Base-by-base conservation (phyloP, 1,140 invertebrate species). In the Hylaeus anthracinus region DNA sequence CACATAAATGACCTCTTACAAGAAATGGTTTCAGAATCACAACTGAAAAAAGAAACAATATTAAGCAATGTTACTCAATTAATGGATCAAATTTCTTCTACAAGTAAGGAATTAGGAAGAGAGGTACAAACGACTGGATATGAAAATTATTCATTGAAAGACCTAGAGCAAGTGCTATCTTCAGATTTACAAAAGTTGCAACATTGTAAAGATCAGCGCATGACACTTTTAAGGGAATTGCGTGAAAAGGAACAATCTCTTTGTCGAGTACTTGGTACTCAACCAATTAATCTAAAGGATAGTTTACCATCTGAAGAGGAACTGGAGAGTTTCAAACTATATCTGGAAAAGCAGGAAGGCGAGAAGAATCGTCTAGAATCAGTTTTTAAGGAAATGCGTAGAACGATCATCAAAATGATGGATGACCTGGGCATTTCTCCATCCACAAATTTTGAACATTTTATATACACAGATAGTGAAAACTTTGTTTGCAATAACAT, bases 321-420 rank as follows among this genome's bases (percentile, higher is more conserved):
- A 67, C 81, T 96, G 37, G 91, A 94, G 9, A 92, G 92, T 72
- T 91, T 95, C 41, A 92, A 93, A 70, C 76, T 88, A 5, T 93
- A 95, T 63, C 88, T 96, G 15, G 91, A 94, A 81, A 90, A 92
- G n/a, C 88, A 95, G 66, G 94, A 95, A 82, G 88, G 84, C 2
- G 94, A 95, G 81, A 94, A 94, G 66, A 70, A 72, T 80, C 94
- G 94, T 73, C 90, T 95, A 15, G 91, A 94, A 53, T 92, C 93
- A 66, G 90, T 92, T 72, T 95, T 95, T 71, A 90, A 92, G 41
- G 92, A 94, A 60, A 90, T 93, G 55, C 94, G 95, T 87, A 88
- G 91, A 75, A 93, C 94, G 56, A 94, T 95, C 55, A 90, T 94
- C 56, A 92, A 94, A 84, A 93, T 95, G 69, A 94, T 95, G 91